Evolutionary conservation across 2,888 invertebrate species (phyloP), one percentile per base, ranked within the genome.

Genomic region (Drosophila ezoana): DNA sequence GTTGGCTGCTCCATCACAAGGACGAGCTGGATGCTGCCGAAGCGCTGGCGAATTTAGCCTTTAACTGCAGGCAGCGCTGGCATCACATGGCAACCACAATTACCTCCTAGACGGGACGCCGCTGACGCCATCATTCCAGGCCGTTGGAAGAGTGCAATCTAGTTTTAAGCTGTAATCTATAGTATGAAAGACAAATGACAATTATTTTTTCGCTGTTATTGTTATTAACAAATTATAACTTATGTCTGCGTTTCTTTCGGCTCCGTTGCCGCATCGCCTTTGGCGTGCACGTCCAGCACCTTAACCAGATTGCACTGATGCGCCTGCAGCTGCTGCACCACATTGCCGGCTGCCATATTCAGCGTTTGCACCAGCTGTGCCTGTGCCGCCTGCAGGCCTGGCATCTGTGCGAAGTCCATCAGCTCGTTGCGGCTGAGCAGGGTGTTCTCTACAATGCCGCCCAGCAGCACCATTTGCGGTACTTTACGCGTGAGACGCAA

Each of bases 21-120:
- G 95, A 96, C 87, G 96, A 96, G 89, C 93, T 96, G 20, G 96
- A 96, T 88, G 96, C 96, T 0, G 96, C 96, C 0, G 95, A 96
- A 71, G 95, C 96, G 0, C 92, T 96, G 8, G 95, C 96, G 1
- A 94, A 94, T 56, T 91, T 96, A 68, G 95, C 95, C 2, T 92
- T 93, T 28, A 92, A 92, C 74, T 92, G 90, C 69, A 81, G 91
- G 33, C 91, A 91, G 67, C 89, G 91, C 56, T 87, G 91, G 79
- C 72, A 91, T 51, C 89, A 91, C 14, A 65, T 75, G 58, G 37
- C 78, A 32, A 47, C 70, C 47, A 79, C 87, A 44, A 89, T 90
- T 45, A 90, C 85, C 79, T 90, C 90, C 61, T 90, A 76, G 35
- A 56, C 16, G 47, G 43, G 47, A 67, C 33, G 66, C 76, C 48